These are phyloP conservation scores for Drosophila elegans DNA, from an alignment of 1,140 invertebrate genomes.

Conservation along the genomic window DNA sequence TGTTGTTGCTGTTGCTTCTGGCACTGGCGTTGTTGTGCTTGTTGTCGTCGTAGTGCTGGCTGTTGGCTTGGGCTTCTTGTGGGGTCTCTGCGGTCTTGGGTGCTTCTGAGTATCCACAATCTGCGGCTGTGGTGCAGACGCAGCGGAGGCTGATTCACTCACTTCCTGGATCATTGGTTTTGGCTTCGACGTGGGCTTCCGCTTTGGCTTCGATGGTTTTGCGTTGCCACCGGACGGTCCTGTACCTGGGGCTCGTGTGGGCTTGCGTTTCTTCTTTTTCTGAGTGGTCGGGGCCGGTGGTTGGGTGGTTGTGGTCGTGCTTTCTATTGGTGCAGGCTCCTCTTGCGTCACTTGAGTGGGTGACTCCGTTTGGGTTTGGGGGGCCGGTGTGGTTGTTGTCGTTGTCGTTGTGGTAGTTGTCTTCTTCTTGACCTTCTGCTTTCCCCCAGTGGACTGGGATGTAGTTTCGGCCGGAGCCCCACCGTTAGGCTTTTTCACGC, in stretches of 20 bases:
- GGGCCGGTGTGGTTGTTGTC: slow-evolving; percentile 45
- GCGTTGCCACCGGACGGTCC: slow-evolving; percentile 9
- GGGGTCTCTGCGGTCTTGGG: slow-evolving; percentile 47
- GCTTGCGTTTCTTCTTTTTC: slow-evolving; percentile 79
- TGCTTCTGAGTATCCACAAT: slow-evolving; percentile 43
- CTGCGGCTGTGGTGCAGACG: slow-evolving; percentile 31
- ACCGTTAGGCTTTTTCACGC: slow-evolving; percentile 64
- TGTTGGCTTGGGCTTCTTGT: slow-evolving; percentile 62
- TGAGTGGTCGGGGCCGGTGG: slow-evolving; percentile 45
- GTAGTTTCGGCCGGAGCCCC: slow-evolving; percentile 11
- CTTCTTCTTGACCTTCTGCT: slow-evolving; percentile 75
- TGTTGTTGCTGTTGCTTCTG: slow-evolving; percentile 4
- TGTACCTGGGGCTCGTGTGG: slow-evolving; percentile 67
- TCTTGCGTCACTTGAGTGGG: slow-evolving; percentile 17
- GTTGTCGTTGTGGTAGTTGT: slow-evolving; percentile 57
- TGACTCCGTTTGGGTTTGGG: slow-evolving; percentile 37
- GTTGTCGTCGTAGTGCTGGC: slow-evolving; percentile 30
- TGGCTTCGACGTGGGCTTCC: slow-evolving; percentile 71
- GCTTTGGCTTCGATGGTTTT: slow-evolving; percentile 63
- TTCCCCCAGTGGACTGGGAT: slow-evolving; percentile 31
- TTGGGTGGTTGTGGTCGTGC: slow-evolving; percentile 53
- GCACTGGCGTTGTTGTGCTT: slow-evolving; percentile 31
- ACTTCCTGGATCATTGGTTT: slow-evolving; percentile 21
- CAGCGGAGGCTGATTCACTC: slow-evolving; percentile 8
- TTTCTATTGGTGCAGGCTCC: slow-evolving; percentile 34